Percentiles rank a stretch among this genome's conserved stretches.
Conservation (phyloP, 2,888 invertebrate genomes). For the Cremastobaeus sp. region DNA sequence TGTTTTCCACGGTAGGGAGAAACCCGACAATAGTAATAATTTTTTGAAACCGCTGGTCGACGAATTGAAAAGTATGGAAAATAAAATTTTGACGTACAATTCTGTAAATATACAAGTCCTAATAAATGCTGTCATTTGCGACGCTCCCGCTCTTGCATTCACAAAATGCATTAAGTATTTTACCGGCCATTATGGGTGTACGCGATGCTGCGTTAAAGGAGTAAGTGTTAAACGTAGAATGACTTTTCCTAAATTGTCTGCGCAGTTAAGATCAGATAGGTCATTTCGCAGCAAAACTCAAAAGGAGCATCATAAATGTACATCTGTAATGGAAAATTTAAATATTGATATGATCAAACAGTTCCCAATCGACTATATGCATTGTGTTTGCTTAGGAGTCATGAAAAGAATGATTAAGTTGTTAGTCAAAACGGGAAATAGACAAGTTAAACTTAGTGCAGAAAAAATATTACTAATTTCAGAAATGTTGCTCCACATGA, state of each 20-base stretch:
- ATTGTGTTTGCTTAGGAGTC: constrained; percentile 8
- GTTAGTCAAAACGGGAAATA: too few relatives aligned
- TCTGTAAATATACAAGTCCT: neutral
- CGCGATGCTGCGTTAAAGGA: constrained; percentile 1
- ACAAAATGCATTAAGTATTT: constrained; percentile 11
- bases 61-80: constrained; percentile 9
- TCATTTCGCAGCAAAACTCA: constrained; percentile 8
- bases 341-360: constrained; percentile 2
- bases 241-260: constrained; percentile 18
- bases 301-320: constrained; percentile 1
- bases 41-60: constrained; percentile 7
- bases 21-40: constrained; percentile 14
- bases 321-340: constrained; percentile 3
- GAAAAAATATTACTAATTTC: neutral
- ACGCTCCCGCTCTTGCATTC: constrained; percentile 19
- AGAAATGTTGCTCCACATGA: neutral
- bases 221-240: neutral
- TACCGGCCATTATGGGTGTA: constrained; percentile 16
- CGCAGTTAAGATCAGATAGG: constrained; percentile 5
- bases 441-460: too few relatives aligned
- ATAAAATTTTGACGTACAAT: neutral
- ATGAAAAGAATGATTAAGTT: neutral
- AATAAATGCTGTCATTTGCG: constrained; percentile 19
- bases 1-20: constrained; percentile 19
- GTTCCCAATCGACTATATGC: constrained; percentile 23